Percentiles rank a stretch among this genome's conserved stretches.
Conservation (phyloP, 2,113 vertebrate species). For the Pica pica region DNA sequence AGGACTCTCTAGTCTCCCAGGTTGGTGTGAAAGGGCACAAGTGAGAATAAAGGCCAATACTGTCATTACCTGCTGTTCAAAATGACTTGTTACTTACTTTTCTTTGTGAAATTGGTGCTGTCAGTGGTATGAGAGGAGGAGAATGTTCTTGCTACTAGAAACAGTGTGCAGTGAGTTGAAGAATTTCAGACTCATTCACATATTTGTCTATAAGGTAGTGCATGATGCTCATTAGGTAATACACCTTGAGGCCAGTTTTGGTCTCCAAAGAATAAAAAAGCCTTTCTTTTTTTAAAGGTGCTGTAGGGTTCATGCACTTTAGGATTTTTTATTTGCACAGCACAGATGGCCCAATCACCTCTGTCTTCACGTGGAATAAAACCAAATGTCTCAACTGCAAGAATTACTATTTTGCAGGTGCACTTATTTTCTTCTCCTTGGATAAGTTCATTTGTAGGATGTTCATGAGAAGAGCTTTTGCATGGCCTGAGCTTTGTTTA, state of each 20-base stretch:
- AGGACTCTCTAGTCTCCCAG: background rate
- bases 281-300: background rate
- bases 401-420: background rate
- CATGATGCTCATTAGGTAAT: background rate
- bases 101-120: conserved; percentile 2
- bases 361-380: background rate
- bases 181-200: background rate
- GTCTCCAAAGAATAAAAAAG: background rate
- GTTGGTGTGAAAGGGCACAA: background rate
- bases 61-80: background rate
- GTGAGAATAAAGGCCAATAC: background rate
- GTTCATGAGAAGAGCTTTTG: background rate
- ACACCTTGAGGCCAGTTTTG: background rate
- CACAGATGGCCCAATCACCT: background rate
- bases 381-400: background rate
- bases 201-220: background rate
- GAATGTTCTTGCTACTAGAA: background rate
- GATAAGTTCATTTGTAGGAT: background rate
- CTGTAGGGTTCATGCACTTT: background rate
- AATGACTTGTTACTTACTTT: background rate
- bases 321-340: background rate
- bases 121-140: background rate
- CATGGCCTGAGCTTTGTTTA: background rate
- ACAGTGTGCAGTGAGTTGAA: background rate
- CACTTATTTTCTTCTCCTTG: background rate